Evolutionary conservation across 2,888 invertebrate species (phyloP).

Genomic region (Coecobrya sp.): DNA sequence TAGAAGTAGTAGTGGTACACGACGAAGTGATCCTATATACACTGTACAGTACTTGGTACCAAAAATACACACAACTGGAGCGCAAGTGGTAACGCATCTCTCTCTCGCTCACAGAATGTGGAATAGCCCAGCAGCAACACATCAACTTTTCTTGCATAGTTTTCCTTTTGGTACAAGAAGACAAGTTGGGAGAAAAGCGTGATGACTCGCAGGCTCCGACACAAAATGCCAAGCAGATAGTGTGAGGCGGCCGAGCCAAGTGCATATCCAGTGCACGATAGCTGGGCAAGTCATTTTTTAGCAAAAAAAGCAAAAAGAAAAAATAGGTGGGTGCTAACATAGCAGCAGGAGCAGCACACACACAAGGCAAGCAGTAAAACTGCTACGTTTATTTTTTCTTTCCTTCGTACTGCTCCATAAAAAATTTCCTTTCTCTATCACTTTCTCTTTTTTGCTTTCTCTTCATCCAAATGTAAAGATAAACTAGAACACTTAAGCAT

Average conservation of each 20-base stretch:
- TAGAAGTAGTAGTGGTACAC: neutral
- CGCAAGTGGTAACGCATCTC: conserved; percentile 29
- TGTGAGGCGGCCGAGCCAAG: conserved; percentile 70
- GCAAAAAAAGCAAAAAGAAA: conserved; percentile 22
- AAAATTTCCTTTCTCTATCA: conserved; percentile 48
- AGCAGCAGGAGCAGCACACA: neutral
- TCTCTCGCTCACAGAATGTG: neutral
- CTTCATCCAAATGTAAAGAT: conserved; percentile 7
- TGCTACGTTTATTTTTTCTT: conserved; percentile 40
- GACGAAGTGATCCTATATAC: neutral
- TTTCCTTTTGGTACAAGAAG: conserved; percentile 42
- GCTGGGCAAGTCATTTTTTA: conserved; percentile 53
- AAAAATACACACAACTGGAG: neutral
- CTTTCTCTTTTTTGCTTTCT: conserved; percentile 31
- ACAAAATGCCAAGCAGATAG: conserved; percentile 70
- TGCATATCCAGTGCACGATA: conserved; percentile 68
- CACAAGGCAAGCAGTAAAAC: conserved; percentile 28
- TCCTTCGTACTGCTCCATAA: conserved; percentile 28
- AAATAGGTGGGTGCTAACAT: neutral
- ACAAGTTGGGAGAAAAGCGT: conserved; percentile 56
- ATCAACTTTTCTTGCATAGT: neutral
- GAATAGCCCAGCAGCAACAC: neutral
- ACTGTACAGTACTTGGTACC: neutral
- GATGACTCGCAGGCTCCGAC: conserved; percentile 78
- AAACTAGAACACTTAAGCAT: conserved; percentile 22